These are phyloP conservation scores for Nemotelus pantherinus DNA, from an alignment of 2,888 invertebrate genomes.

Conservation along the genomic window DNA sequence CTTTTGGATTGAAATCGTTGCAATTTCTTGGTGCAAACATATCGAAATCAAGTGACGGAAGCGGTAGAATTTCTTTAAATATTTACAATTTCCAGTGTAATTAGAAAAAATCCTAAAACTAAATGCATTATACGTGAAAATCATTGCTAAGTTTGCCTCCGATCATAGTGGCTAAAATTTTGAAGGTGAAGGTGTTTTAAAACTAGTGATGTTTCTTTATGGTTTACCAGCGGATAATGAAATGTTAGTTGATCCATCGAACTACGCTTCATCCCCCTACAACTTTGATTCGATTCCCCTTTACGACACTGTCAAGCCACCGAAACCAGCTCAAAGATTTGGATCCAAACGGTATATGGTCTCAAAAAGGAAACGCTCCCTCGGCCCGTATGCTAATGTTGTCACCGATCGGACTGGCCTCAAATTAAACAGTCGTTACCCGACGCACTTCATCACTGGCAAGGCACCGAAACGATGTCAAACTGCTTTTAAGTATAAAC, in stretches of 20 bases:
- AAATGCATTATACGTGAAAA: too few relatives aligned
- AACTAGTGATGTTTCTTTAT: too few relatives aligned
- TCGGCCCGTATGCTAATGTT: constrained; percentile 57
- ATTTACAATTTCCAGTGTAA: too few relatives aligned
- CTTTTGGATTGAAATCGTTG: constrained; percentile 47
- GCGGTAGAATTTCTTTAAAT: background rate
- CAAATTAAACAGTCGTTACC: constrained; percentile 27
- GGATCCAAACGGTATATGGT: constrained; percentile 63
- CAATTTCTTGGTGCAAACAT: constrained; percentile 26
- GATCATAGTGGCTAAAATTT: too few relatives aligned
- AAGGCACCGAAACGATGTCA: constrained; percentile 38
- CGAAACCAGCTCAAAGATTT: constrained; percentile 57
- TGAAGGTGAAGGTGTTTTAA: too few relatives aligned
- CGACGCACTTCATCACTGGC: constrained; percentile 18
- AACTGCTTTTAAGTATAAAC: constrained; percentile 11
- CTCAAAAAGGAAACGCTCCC: constrained; percentile 63
- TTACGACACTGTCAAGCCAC: constrained; percentile 61
- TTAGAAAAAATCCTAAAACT: too few relatives aligned
- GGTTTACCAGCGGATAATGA: constrained; percentile 50
- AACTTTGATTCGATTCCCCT: constrained; percentile 60
- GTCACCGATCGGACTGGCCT: constrained; percentile 11
- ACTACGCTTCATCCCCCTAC: constrained; percentile 61
- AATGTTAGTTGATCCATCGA: constrained; percentile 60
- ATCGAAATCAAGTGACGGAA: constrained; percentile 22
- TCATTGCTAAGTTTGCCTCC: too few relatives aligned